Percentiles rank a stretch among this genome's conserved stretches.
Evolutionary conservation across 2,797 vertebrate genomes (phyloP).

Genomic region (Poecilia wingei): DNA sequence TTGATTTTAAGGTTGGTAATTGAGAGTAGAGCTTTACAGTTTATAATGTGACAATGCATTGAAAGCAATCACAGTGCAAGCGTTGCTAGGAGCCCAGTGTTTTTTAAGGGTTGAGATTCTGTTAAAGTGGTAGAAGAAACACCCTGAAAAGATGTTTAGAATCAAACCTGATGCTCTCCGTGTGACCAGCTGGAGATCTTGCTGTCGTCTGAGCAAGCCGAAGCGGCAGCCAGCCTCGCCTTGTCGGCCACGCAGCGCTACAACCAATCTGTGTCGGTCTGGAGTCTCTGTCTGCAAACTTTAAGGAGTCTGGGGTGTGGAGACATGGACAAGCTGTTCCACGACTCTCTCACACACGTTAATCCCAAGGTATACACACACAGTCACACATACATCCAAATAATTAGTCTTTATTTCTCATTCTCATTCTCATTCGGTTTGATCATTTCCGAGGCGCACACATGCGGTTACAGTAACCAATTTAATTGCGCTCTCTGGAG

Average conservation of each 20-base stretch:
- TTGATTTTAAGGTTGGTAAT: neutral
- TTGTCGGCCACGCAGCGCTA: slow-evolving; percentile 78
- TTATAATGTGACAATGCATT: neutral
- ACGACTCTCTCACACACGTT: slow-evolving; percentile 84
- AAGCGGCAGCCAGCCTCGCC: slow-evolving; percentile 80
- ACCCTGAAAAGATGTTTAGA: neutral
- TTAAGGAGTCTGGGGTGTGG: slow-evolving; percentile 78
- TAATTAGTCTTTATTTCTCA: slow-evolving; percentile 3
- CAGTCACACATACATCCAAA: slow-evolving; percentile 8
- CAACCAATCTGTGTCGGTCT: slow-evolving; percentile 81
- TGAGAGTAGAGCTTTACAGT: neutral
- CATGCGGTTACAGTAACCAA: neutral
- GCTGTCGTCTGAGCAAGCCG: slow-evolving; percentile 65
- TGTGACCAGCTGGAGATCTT: slow-evolving; percentile 74
- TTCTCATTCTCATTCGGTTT: neutral
- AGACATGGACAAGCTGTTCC: slow-evolving; percentile 77
- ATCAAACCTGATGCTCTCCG: slow-evolving; percentile 13
- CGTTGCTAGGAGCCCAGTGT: neutral
- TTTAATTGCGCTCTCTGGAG: slow-evolving; percentile 27
- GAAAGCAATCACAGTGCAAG: neutral
- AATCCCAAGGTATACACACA: slow-evolving; percentile 84
- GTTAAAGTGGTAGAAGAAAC: neutral
- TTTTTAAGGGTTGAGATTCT: neutral
- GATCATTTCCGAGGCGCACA: neutral
- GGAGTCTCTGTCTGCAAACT: slow-evolving; percentile 85